Evolutionary conservation across 2,113 vertebrate species (phyloP), one percentile per base, ranked within the genome.

Genomic region (Falcunculus frontatus): DNA sequence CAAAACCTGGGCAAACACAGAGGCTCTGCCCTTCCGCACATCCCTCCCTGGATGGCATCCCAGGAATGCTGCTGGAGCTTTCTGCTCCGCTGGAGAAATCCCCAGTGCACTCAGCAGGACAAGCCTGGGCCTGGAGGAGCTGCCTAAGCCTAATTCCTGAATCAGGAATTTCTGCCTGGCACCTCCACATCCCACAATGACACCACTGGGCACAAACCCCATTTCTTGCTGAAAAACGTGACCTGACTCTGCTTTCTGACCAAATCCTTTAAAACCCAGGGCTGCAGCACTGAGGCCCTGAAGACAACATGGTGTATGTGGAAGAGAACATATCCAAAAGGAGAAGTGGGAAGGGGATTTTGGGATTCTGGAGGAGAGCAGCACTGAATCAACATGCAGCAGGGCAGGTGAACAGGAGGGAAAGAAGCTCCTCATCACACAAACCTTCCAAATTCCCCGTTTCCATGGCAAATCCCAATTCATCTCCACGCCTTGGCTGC

Each of bases 261-360:
- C 33, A 47, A 55, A 67, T 27, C 35, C 75, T 67, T 49, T 32
- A 27, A 63, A 63, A 59, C 1, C 3, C 46, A 22, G 23, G 5
- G 20, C 13, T 41, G 32, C 60, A 56, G 62, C 37, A 39, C 17
- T 0, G 4, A 70, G 42, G 6, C 10, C 65, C 64, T 0, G 16
- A 68, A 37, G 37, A 42, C 17, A 57, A 4, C 2, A 0, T 0
- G 0, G 22, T 1, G 2, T 1, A 4, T 3, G 10, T 15, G 47
- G 39, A 50, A 67, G 74, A n/a, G 39, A 10, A 2, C 0, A 0
- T 1, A 21, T 19, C 32, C 35, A 30, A 49, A 50, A 23, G 18
- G 33, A 52, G 32, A 1, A 26, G 37, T 4, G 62, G 78, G 57
- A 75, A 47, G 18, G n/a, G 26, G 65, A 25, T n/a, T 84, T n/a